Conservation (phyloP, 2,797 vertebrate genomes). For the Nannoperca obscura region DNA sequence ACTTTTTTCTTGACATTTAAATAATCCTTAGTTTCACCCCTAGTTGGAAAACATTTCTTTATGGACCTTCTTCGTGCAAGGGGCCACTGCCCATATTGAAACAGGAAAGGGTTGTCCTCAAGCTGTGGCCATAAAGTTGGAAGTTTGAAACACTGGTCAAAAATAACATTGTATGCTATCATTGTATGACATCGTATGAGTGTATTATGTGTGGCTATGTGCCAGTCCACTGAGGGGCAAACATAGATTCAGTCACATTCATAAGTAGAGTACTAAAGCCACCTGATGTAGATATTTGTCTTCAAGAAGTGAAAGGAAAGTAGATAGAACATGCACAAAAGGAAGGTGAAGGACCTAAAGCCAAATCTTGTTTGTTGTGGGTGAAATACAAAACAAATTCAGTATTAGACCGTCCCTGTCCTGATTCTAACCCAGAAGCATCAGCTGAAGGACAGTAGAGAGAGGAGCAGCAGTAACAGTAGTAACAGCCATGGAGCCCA, state of each 20-base stretch:
- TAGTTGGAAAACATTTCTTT: neutral
- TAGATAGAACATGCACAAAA: neutral
- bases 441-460: constrained; percentile 67
- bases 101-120: neutral
- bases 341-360: neutral
- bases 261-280: neutral
- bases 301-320: neutral
- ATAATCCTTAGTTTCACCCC: neutral
- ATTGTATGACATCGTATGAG: neutral
- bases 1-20: neutral
- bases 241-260: neutral
- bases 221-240: neutral
- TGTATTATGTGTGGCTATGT: neutral
- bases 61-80: neutral
- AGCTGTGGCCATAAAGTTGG: neutral
- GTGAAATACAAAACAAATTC: neutral
- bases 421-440: constrained; percentile 16
- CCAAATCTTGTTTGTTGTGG: neutral
- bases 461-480: constrained; percentile 52
- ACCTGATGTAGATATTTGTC: neutral
- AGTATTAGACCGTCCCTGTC: neutral
- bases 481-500: constrained; percentile 59
- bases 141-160: neutral
- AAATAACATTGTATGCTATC: neutral
- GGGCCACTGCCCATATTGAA: neutral